Percentiles rank a stretch among this genome's conserved stretches.
These are phyloP conservation scores for Rhynchomys soricoides DNA, from an alignment of 2,113 vertebrate species.

Conservation along the genomic window DNA sequence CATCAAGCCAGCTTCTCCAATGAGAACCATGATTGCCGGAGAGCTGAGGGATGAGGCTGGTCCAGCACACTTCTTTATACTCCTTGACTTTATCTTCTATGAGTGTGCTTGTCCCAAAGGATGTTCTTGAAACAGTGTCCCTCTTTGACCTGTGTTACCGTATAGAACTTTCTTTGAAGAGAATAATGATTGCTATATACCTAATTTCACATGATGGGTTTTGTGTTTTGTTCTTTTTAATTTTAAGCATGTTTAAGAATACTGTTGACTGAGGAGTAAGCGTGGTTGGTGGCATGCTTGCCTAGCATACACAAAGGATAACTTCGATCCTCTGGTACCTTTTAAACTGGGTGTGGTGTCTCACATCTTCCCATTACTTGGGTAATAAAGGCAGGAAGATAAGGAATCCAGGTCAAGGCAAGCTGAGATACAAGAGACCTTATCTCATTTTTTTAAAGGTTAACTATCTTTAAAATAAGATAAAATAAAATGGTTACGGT, in stretches of 20 bases:
- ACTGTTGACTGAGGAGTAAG: background rate
- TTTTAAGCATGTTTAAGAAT: constrained; percentile 3
- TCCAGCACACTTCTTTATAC: background rate
- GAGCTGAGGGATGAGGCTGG: background rate
- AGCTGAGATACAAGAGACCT: background rate
- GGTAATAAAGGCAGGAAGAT: too few species aligned
- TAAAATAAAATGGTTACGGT: too few species aligned
- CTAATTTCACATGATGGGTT: background rate
- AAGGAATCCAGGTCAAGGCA: background rate
- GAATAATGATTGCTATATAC: background rate
- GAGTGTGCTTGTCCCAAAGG: background rate
- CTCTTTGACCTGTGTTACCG: background rate
- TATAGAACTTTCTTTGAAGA: background rate
- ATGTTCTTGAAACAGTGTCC: background rate
- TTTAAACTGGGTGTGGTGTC: background rate
- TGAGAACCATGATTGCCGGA: background rate
- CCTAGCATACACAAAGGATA: background rate
- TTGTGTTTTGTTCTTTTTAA: background rate
- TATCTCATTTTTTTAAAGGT: background rate
- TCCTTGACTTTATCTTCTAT: background rate
- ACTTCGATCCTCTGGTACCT: background rate
- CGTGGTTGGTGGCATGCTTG: background rate
- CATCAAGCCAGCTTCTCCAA: background rate
- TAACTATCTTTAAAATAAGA: background rate
- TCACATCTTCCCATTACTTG: background rate